Evolutionary conservation across 2,113 vertebrate species (phyloP), one percentile per base, ranked within the genome.

Genomic region (Ascaphus truei): DNA sequence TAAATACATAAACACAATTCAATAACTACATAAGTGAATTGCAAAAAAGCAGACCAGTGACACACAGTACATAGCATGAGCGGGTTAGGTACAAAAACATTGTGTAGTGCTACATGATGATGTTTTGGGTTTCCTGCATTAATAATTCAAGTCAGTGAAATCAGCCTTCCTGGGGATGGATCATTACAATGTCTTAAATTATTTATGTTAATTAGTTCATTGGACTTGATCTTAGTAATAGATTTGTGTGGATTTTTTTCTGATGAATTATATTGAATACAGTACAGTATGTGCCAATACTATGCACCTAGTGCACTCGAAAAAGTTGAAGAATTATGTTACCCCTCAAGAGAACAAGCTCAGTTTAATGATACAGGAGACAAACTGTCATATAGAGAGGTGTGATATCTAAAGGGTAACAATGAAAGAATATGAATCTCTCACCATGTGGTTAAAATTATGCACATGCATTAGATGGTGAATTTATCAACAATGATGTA

Each of bases 401-500:
- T 37, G 10, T 37, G 34, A 4, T 9, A 37, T 37, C n/a, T n/a
- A n/a, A 12, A 8, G 39, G 37, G 39, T 55, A 45, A 33, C 30
- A 12, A 29, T 5, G 11, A n/a, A 13, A 20, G 20, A 11, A 41
- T 45, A 22, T 68, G 58, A 68, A 68, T 68, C 65, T 58, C 36
- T 68, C 65, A 8, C 2, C 65, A 68, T 47, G 18, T 36, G 65
- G 41, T 68, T 58, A 43, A 31, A 29, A 26, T 68, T 57, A 68
- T 4, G 29, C 13, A 11, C 4, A 43, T 37, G 45, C 43, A 51
- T 41, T 30, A 43, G 51, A 47, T 16, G 29, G 15, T 18, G 48
- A 39, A 47, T 68, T 47, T 68, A 68, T 68, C 52, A 68, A 15
- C 29, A 39, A 9, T 34, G 27, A 58, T 68, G 65, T 37, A 68